Conservation (phyloP, 2,113 vertebrate genomes). For the Rhegmatorhina hoffmannsi region DNA sequence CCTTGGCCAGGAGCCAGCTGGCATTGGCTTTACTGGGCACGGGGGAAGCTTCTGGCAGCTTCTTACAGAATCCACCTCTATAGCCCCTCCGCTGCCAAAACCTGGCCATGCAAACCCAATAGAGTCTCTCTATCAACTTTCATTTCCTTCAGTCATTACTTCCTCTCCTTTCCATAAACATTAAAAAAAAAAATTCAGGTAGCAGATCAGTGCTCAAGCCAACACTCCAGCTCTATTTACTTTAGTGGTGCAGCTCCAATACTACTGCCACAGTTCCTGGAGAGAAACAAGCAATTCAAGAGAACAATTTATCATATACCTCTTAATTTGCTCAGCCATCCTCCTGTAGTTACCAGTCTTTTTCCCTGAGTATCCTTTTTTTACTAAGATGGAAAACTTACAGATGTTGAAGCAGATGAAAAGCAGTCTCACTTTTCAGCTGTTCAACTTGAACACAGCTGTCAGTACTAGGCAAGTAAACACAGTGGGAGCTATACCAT, state of each 20-base stretch:
- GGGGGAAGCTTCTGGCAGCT: no score
- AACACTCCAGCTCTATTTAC: not conserved
- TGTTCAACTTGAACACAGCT: not conserved
- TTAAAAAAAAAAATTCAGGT: not conserved
- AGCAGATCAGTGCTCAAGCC: not conserved
- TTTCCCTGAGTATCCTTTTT: not conserved
- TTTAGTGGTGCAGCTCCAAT: not conserved
- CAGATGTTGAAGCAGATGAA: not conserved
- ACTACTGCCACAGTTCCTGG: not conserved
- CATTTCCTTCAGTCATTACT: not conserved
- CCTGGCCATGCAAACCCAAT: no score
- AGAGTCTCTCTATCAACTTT: not conserved
- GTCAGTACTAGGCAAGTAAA: not conserved
- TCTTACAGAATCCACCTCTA: no score
- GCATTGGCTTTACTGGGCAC: no score
- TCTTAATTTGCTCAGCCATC: not conserved
- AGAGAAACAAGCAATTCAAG: not conserved
- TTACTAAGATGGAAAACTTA: not conserved
- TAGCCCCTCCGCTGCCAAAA: no score
- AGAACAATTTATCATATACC: not conserved
- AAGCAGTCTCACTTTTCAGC: not conserved
- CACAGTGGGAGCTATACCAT: rapidly evolving
- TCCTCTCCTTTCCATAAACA: not conserved
- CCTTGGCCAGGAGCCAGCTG: no score
- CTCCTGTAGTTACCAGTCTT: not conserved